Evolutionary conservation across 2,113 vertebrate species (phyloP), one percentile per base, ranked within the genome.

Genomic region (Plecotus auritus): DNA sequence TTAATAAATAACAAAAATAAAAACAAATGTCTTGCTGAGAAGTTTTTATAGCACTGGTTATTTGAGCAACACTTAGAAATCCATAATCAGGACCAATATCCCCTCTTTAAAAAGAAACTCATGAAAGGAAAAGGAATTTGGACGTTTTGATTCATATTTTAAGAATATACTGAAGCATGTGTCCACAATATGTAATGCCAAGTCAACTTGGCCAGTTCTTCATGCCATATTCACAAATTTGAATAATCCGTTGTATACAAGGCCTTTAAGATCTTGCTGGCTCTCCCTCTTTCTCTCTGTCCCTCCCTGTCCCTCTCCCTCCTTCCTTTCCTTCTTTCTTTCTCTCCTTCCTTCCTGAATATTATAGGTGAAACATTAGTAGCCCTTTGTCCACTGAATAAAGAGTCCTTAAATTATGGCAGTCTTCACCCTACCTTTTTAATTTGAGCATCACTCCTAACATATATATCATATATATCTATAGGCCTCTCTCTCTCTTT

Each of bases 61-160:
- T 93, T n/a, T 72, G 37, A 93, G 42, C 49, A 94, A 87, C 37
- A 89, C 69, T 97, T 89, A 83, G 49, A 91, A 89, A 89, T 93
- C 51, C 67, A 80, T 86, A 72, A 89, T 88, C 73, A 80, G 85
- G 82, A 96, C 86, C 69, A 78, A 83, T 93, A 81, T 42, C 51
- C 74, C 11, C 86, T 93, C 86, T 87, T 96, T 96, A 95, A 97
- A 94, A 96, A 91, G 86, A 94, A 96, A 96, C 74, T 93, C 84
- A 89, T 91, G 64, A 61, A 56, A 81, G 76, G 70, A 90, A 93
- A 89, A 85, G 61, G 42, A 94, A 93, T 90, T 61, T 61, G 67
- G 56, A 32, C 74, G 28, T 86, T 89, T 86, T 74, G 4, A 76
- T 76, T 95, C 16, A n/a, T 47, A 94, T 93, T 76, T 90, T 11